These are phyloP conservation scores for Cettia cetti DNA, from an alignment of 2,113 vertebrate species.

Conservation along the genomic window DNA sequence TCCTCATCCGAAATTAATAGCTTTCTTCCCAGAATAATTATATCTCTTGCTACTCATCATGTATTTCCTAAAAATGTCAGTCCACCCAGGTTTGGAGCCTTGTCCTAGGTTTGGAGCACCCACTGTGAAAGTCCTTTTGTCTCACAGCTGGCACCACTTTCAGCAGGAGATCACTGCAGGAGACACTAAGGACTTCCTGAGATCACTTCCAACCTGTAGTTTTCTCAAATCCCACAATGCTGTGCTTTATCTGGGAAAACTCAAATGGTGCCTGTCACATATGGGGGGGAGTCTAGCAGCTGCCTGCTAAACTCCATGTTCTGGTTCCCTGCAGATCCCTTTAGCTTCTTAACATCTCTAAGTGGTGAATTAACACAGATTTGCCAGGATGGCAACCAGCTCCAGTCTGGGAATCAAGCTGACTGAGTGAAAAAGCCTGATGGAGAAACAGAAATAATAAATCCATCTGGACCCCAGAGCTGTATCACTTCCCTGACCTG, in stretches of 20 bases:
- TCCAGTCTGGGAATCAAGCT: not conserved
- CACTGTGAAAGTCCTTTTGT: not conserved
- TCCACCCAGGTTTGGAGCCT: not conserved
- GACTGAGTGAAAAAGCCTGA: not conserved
- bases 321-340: not conserved
- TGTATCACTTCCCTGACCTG: not conserved
- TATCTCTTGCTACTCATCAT: not conserved
- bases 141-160: not conserved
- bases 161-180: not conserved
- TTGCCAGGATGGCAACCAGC: not conserved
- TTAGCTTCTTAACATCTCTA: not conserved
- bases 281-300: not conserved
- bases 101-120: not conserved
- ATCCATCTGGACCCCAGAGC: not conserved
- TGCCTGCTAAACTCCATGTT: not conserved
- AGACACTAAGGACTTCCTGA: not conserved
- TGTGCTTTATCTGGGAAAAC: not conserved
- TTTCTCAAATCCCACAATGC: not conserved
- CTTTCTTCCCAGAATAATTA: not conserved
- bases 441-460: not conserved
- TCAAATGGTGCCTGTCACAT: not conserved
- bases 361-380: not conserved
- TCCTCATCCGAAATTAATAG: conserved; percentile 9
- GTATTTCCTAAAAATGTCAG: not conserved
- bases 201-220: not conserved